These are phyloP conservation scores for Dynastes hyllus DNA, from an alignment of 2,888 invertebrate species.

Conservation along the genomic window DNA sequence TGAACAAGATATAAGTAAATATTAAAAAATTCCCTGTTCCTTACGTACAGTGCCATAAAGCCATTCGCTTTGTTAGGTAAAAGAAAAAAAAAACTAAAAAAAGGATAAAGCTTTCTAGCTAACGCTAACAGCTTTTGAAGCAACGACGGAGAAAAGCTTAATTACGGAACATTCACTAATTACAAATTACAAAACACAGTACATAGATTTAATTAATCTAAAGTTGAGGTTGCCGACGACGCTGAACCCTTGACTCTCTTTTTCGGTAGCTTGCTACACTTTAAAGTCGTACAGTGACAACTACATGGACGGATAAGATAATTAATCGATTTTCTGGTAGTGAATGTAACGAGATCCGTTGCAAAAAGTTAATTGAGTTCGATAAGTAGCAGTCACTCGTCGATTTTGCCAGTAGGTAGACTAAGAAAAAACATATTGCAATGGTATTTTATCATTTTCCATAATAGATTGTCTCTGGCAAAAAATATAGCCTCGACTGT, in stretches of 20 bases:
- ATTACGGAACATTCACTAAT: slow-evolving; percentile 24
- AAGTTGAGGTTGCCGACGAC: slow-evolving; percentile 10
- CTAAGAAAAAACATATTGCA: not conserved
- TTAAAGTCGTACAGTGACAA: slow-evolving; percentile 10
- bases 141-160: slow-evolving; percentile 5
- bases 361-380: slow-evolving; percentile 34
- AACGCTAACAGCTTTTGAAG: not conserved
- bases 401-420: not conserved
- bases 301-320: slow-evolving; percentile 8
- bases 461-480: not conserved
- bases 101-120: not conserved
- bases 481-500: too few relatives aligned
- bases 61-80: too few relatives aligned
- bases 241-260: slow-evolving; percentile 1
- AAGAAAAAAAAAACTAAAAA: too few relatives aligned
- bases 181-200: slow-evolving; percentile 22
- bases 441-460: not conserved
- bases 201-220: slow-evolving; percentile 17
- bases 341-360: slow-evolving; percentile 15
- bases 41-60: too few relatives aligned
- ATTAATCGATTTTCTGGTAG: slow-evolving; percentile 28
- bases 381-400: not conserved
- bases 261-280: not conserved
- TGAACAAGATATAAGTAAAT: too few relatives aligned
- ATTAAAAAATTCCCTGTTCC: too few relatives aligned